A percentile compares a stretch with the other conserved stretches of the same genome.
Evolutionary conservation across 2,797 vertebrate genomes (phyloP).

Genomic region (Tinamus major): DNA sequence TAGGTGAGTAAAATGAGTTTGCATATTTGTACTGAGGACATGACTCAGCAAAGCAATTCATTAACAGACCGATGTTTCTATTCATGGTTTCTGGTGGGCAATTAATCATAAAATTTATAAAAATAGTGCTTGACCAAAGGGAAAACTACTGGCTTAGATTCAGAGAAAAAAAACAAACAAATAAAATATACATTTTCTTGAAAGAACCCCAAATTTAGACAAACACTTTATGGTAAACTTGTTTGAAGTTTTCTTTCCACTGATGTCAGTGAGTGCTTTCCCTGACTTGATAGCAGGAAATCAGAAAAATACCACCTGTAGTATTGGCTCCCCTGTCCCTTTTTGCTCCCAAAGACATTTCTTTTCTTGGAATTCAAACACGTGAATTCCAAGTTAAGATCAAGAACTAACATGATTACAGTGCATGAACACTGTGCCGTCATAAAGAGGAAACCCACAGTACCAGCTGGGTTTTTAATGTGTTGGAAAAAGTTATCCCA

Average conservation of each 20-base stretch:
- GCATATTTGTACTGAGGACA: not conserved
- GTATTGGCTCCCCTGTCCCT: not conserved
- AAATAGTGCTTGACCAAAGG: not conserved
- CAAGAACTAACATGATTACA: not conserved
- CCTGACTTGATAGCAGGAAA: not conserved
- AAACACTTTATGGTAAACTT: not conserved
- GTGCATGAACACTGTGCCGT: not conserved
- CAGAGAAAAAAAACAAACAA: not conserved
- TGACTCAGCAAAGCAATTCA: slow-evolving; percentile 9
- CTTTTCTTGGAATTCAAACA: not conserved
- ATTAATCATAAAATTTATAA: not conserved
- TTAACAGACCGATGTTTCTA: slow-evolving; percentile 8
- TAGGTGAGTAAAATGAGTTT: not conserved
- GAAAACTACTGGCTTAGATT: not conserved
- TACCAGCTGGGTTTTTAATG: not conserved
- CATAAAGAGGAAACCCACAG: not conserved
- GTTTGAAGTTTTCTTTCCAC: not conserved
- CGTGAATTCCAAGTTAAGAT: not conserved
- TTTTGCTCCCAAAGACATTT: not conserved
- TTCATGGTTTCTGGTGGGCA: not conserved
- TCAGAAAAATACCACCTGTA: not conserved
- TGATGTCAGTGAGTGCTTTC: not conserved
- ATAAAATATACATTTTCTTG: not conserved
- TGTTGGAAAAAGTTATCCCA: not conserved
- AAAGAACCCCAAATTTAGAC: not conserved